Evolutionary conservation across 2,113 vertebrate genomes (phyloP), one percentile per base, ranked within the genome.

Genomic region (Plecturocebus donacophilus): DNA sequence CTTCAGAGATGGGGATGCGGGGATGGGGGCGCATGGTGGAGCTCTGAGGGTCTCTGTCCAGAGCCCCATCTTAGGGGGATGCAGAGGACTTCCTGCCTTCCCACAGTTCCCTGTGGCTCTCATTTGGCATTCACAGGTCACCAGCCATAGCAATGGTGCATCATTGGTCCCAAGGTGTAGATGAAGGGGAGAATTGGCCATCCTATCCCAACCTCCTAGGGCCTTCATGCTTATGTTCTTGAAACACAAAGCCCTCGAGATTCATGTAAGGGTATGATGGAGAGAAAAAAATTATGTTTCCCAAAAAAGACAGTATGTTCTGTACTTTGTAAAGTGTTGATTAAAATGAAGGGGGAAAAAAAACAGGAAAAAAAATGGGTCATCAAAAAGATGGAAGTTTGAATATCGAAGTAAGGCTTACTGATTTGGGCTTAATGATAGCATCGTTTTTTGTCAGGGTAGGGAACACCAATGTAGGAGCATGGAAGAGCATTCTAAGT

Each of bases 271-370:
- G 99, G 98, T 99, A 98, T 87, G 97, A 68, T 13, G 87, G 90
- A 98, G 95, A 97, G 86, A 73, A 86, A 71, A 97, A 95, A 96
- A 79, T 97, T 98, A 98, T 98, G 98, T 98, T 94, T 96, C 97
- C 96, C 94, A 97, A 47, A 49, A 98, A 98, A 98, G 93, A 98
- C 98, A 98, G 98, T 99, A 98, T 99, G 99, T 99, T 99, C 99
- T 99, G 98, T 99, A 98, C 98, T 99, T 98, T 98, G 98, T 99
- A 99, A 99, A 98, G 98, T 98, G 98, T 98, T 98, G 87, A 99
- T 99, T 98, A 98, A 98, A 99, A 97, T 1, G 61, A 96, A 97
- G 92, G 94, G 90, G 96, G 23, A 68, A 49, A 1, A 27, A 61
- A 27, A 58, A 8, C 8, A 27, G 23, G 5, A 61, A 61, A 61